A percentile compares a stretch with the other conserved stretches of the same genome.
Conservation (phyloP, 2,797 vertebrate species). For the Octomys mimax region DNA sequence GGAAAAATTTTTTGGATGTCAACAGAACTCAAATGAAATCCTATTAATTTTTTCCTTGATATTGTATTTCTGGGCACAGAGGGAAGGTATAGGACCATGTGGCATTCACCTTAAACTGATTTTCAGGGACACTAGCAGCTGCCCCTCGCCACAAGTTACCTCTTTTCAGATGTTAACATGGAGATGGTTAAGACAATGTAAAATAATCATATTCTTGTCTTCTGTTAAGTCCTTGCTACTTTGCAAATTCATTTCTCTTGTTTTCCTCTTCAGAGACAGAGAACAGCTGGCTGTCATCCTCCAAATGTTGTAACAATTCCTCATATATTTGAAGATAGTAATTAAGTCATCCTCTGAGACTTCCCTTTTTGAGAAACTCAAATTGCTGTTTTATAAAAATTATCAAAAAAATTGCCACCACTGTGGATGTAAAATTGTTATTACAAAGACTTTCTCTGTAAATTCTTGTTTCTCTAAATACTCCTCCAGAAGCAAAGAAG, state of each 20-base stretch:
- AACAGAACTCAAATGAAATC: background rate
- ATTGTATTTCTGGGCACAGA: background rate
- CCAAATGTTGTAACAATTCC: conserved; percentile 78
- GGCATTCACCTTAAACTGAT: background rate
- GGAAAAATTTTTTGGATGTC: background rate
- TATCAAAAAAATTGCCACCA: conserved; percentile 72
- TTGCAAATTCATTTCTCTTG: conserved; percentile 76
- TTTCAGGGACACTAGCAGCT: background rate
- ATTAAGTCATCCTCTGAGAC: conserved; percentile 81
- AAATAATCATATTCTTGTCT: conserved; percentile 61
- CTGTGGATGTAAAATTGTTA: conserved; percentile 63
- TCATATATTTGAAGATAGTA: conserved; percentile 80
- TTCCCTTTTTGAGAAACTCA: conserved; percentile 72
- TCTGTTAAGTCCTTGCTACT: conserved; percentile 61
- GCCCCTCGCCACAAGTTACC: background rate
- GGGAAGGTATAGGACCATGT: background rate
- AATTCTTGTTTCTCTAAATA: conserved; percentile 45
- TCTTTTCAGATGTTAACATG: conserved; percentile 23
- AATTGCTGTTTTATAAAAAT: conserved; percentile 80
- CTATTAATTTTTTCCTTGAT: background rate
- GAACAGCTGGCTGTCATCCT: conserved; percentile 84
- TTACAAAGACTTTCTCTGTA: conserved; percentile 47
- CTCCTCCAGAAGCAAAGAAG: background rate
- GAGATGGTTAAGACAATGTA: conserved; percentile 9
- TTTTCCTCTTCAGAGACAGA: conserved; percentile 79